Evolutionary conservation across 2,113 vertebrate genomes (phyloP).

Genomic region (Entomyzon cyanotis): DNA sequence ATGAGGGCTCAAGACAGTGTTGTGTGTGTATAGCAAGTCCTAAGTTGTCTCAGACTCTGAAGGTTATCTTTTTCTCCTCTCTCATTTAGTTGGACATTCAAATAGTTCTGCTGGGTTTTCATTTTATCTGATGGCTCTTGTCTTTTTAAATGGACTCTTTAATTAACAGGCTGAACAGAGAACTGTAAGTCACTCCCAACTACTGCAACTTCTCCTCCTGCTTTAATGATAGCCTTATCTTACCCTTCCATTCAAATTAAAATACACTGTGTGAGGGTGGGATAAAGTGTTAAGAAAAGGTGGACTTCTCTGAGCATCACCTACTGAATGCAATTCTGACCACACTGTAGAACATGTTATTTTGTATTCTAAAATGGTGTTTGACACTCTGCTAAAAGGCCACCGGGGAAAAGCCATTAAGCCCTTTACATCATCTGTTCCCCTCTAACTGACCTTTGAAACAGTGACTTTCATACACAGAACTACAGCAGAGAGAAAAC

Average conservation of each 20-base stretch:
- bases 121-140: neutral
- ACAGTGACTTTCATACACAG: neutral
- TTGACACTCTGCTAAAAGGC: neutral
- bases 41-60: neutral
- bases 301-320: neutral
- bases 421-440: neutral
- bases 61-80: neutral
- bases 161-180: neutral
- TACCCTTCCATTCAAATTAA: neutral
- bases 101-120: neutral
- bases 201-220: neutral
- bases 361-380: neutral
- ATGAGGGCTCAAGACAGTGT: neutral
- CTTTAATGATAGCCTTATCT: constrained; percentile 5
- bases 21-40: neutral
- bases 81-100: neutral
- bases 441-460: neutral
- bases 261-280: neutral
- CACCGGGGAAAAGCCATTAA: neutral
- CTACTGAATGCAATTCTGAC: neutral
- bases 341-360: neutral
- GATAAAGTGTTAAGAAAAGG: neutral
- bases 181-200: neutral
- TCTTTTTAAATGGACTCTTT: neutral
- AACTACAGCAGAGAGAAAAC: neutral